These are phyloP conservation scores for Loris lydekkerianus DNA, from an alignment of 2,797 vertebrate genomes.

Conservation along the genomic window DNA sequence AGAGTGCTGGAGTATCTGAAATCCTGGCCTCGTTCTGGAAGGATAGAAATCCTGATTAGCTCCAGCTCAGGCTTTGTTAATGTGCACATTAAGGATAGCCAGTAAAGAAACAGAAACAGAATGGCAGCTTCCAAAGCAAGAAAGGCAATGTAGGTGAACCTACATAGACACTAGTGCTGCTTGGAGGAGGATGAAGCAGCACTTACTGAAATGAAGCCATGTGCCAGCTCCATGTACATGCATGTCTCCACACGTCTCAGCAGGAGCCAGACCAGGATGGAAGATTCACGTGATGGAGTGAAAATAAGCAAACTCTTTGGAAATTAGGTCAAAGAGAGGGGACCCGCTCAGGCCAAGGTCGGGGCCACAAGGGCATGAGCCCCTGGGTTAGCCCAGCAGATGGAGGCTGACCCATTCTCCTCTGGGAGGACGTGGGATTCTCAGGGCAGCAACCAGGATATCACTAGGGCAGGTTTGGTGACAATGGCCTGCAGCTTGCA, in stretches of 20 bases:
- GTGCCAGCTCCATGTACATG: neutral
- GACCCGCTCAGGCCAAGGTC: neutral
- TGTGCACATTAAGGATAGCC: neutral
- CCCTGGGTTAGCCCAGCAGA: neutral
- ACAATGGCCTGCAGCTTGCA: neutral
- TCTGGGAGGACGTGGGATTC: neutral
- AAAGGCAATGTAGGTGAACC: neutral
- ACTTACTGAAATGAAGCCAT: neutral
- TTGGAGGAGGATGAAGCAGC: neutral
- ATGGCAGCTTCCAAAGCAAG: neutral
- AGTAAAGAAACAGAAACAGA: neutral
- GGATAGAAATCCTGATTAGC: neutral
- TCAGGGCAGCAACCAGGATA: rapidly evolving
- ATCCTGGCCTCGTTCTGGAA: neutral
- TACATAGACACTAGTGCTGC: neutral
- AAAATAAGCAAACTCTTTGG: neutral
- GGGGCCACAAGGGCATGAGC: neutral
- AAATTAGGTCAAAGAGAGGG: neutral
- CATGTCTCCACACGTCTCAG: neutral
- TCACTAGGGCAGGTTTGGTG: neutral
- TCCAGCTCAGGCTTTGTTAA: neutral
- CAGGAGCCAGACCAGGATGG: neutral
- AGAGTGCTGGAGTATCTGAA: neutral
- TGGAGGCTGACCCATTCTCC: rapidly evolving
- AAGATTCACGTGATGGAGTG: neutral